Base-by-base conservation (phyloP, 2,888 invertebrate genomes). In the Lordiphosa fenestrarum region DNA sequence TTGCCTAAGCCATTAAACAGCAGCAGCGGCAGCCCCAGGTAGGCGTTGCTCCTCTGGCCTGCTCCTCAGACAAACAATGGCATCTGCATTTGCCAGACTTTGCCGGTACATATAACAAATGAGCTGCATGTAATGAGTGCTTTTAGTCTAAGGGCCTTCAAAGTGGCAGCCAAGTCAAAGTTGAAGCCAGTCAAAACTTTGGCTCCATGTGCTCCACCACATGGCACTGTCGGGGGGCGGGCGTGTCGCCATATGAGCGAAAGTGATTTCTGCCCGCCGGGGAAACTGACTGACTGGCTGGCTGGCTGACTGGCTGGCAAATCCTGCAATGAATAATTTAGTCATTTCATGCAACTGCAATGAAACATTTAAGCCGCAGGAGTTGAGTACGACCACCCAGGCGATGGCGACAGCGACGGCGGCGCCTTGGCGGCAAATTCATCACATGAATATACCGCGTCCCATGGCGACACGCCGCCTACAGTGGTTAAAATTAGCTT, bases 241-340 rank as follows among this genome's bases (percentile, higher is more conserved):
- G 66, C 64, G 73, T 58, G 70, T 56, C 56, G 33, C 48, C 46
- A 51, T 55, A 59, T 68, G 65, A 83, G 76, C 76, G 76, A 77
- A 77, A 83, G 76, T 77, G 84, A 74, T 83, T 84, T 76, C 15
- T 42, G 40, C 69, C 56, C 37, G 37, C 37, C 35, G 40, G 46
- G 33, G 19, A 42, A 37, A 15, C 40, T 12, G 46, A 41, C 38
- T 10, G 37, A 44, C 54, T 47, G 49, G 57, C 46, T 49, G 69
- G 53, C 53, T 63, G 40, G 13, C 36, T 12, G 41, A 40, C 41
- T 47, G 59, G 66, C 59, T 30, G 54, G 49, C 54, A 75, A 84
- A 77, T 84, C 84, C 80, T 72, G 82, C 82, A 82, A 84, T 84
- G 78, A 84, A 82, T 80, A 84, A 80, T 80, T 80, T 84, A 84